Base-by-base conservation (phyloP, 2,888 invertebrate species). In the Falcaria lacertinaria region DNA sequence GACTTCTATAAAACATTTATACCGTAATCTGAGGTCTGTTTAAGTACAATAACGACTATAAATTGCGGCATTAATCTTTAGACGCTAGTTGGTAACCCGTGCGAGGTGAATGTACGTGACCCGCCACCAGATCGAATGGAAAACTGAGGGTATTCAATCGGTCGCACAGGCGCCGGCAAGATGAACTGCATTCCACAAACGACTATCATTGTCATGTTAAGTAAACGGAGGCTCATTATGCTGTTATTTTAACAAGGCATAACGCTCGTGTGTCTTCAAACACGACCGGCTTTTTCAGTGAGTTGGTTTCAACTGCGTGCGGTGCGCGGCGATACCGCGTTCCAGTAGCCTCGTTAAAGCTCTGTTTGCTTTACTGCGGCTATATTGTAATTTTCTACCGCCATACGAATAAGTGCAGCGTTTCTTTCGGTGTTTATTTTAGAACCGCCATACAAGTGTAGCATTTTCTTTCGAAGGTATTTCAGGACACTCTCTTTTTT, bases 241-340 rank as follows among this genome's bases (percentile, higher is more conserved):
- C 81, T 79, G 84, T 77, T 83, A 87, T 86, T 86, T 87, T 86
- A 87, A 87, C 79, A 75, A 81, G 71, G 69, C 84, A 73, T 79
- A 69, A 62, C 69, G 64, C 61, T 49, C 50, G 43, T 43, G 48
- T 48, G 47, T 55, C 51, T 55, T 42, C 43, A 64, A 65, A 63
- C 57, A 54, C 49, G 50, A 44, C 47, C 51, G 47, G 52, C 50
- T 45, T 33, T 42, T 45, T 42, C 51, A 45, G 28, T 48, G 53
- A 45, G 51, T 48, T 28, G 11, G 11, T 28, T 28, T 28, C 28
- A 11, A 3, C 11, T 28, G 11, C 8, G 28, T 28, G 28, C 2
- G 8, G 28, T 28, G 28, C 11, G 28, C 48, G 44, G 28, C 3
- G 28, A 28, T 28, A 28, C 28, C 28, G 28, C 28, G 28, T 28